Evolutionary conservation across 1,140 invertebrate species (phyloP).

Genomic region (Drosophila varians): DNA sequence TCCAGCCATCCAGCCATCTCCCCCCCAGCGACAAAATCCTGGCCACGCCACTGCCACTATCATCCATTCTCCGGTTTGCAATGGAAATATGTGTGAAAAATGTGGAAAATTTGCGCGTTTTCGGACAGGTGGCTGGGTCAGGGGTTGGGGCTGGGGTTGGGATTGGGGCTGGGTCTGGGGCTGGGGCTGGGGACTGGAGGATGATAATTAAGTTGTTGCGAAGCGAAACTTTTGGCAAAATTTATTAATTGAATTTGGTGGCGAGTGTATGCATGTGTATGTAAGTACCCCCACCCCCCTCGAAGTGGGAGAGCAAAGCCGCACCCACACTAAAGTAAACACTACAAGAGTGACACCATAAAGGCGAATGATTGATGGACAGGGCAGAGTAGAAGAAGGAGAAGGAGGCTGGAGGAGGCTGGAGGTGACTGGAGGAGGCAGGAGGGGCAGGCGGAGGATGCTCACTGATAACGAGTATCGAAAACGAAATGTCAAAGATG

Average conservation of each 20-base stretch:
- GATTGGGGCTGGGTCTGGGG: too few species aligned
- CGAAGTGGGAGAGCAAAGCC: slow-evolving; percentile 27
- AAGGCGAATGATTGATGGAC: slow-evolving; percentile 30
- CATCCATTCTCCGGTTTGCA: slow-evolving; percentile 14
- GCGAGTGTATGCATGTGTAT: too few species aligned
- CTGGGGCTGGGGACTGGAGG: slow-evolving; percentile 14
- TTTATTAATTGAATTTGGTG: slow-evolving; percentile 65
- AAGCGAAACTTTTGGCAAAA: slow-evolving; percentile 52
- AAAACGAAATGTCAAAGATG: slow-evolving; percentile 52
- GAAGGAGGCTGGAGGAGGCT: background rate
- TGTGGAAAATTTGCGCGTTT: slow-evolving; percentile 48
- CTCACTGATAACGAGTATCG: slow-evolving; percentile 32
- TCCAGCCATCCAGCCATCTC: too few species aligned
- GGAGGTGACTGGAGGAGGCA: background rate
- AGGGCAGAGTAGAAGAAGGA: background rate
- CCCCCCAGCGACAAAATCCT: background rate
- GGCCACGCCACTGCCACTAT: background rate
- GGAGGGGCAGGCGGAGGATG: background rate
- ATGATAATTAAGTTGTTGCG: slow-evolving; percentile 63
- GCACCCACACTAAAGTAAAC: slow-evolving; percentile 25
- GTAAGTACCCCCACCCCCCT: too few species aligned
- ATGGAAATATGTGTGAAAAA: slow-evolving; percentile 37
- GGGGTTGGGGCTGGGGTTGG: background rate
- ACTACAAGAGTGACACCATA: background rate
- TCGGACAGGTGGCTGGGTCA: background rate